Percentiles rank a stretch among this genome's conserved stretches.
These are phyloP conservation scores for Dynastes maya DNA, from an alignment of 2,888 invertebrate species.

Conservation along the genomic window DNA sequence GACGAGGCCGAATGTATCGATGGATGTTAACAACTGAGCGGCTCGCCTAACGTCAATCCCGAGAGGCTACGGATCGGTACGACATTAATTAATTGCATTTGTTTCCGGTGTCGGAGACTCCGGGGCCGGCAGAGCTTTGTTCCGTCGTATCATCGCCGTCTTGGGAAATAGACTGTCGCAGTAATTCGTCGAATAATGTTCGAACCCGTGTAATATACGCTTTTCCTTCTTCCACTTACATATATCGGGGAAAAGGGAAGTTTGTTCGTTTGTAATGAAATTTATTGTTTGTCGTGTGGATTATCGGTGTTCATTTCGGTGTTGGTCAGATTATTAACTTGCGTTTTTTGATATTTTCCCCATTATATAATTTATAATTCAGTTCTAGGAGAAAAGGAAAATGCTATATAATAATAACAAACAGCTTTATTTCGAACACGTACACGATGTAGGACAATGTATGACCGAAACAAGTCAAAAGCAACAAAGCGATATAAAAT, in stretches of 20 bases:
- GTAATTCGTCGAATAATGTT: slow-evolving; percentile 24
- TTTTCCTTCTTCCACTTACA: background rate
- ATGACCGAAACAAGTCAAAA: too few species aligned
- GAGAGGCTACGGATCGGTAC: slow-evolving; percentile 23
- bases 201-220: slow-evolving; percentile 16
- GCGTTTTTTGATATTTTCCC: too few species aligned
- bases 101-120: slow-evolving; percentile 35
- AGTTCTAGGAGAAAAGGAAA: too few species aligned
- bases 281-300: background rate
- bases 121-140: slow-evolving; percentile 1
- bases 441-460: too few species aligned
- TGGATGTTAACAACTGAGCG: slow-evolving; percentile 25
- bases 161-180: slow-evolving; percentile 37
- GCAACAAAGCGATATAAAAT: too few species aligned
- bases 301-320: too few species aligned
- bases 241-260: background rate
- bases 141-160: slow-evolving; percentile 42
- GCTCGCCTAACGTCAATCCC: slow-evolving; percentile 21
- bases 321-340: background rate
- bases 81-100: slow-evolving; percentile 45
- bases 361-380: background rate
- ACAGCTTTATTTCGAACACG: too few species aligned
- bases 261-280: slow-evolving; percentile 16
- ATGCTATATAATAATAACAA: too few species aligned
- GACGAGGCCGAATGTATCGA: slow-evolving; percentile 33